Base-by-base conservation (phyloP, 2,888 invertebrate species). In the Lycocerus yunnanus region DNA sequence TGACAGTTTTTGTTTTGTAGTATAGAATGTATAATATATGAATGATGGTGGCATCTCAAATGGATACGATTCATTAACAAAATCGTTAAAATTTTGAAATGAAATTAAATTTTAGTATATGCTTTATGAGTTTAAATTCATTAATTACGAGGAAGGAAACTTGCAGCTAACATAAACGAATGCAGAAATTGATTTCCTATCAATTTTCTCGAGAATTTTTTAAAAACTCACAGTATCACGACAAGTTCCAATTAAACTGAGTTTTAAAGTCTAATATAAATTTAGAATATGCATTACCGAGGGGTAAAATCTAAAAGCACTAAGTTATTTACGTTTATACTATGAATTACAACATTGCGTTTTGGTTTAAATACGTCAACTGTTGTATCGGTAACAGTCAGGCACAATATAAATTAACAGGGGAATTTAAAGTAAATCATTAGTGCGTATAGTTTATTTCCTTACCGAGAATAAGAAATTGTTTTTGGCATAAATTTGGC, bases 371-470 rank as follows among this genome's bases (percentile, higher is more conserved):
- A 78, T 78, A 72, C 77, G 77, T 78, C 67, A 58, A 67, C 65
- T 72, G 69, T 73, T 74, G 79, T 79, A 79, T 79, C 78, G 79
- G 79, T 79, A 79, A 77, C 79, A 79, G 79, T 79, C 79, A 79
- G 79, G 79, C 79, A 79, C 79, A 79, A 75, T 79, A 76, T 79
- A 79, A 78, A 78, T 78, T 77, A 79, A 79, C 73, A 61, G 71
- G 77, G 75, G 77, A 77, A 77, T 75, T 77, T 75, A 75, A 77
- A 73, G 71, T 74, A 77, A 77, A 77, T 77, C 77, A 74, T 77
- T 75, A 77, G 75, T 77, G 77, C 75, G 77, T 77, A 74, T 72
- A 73, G 73, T 73, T 75, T 73, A 75, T 73, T 67, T 77, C 75
- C 72, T 74, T 59, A 68, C 21, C 43, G 66, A 60, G 72, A 67